Percentiles rank a stretch among this genome's conserved stretches.
Conservation (phyloP, 2,113 vertebrate species). For the Sprattus sprattus region DNA sequence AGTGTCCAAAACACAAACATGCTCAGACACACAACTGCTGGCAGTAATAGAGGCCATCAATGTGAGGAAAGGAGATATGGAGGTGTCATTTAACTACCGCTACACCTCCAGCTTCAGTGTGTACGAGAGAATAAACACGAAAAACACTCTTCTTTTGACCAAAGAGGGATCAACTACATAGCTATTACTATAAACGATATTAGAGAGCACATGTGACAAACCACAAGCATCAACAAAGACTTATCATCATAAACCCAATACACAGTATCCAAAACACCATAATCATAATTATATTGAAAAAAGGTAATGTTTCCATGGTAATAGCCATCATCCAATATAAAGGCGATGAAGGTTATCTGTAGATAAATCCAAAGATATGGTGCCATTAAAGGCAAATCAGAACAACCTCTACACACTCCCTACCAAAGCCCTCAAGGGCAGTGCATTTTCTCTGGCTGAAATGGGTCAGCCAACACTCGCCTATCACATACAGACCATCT, state of each 20-base stretch:
- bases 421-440: slow-evolving; percentile 43
- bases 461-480: slow-evolving; percentile 58
- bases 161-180: no score
- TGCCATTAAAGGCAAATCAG: slow-evolving; percentile 17
- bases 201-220: no score
- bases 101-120: background rate
- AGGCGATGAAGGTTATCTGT: background rate
- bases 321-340: background rate
- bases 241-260: no score
- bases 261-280: background rate
- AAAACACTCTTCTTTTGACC: no score
- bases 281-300: background rate
- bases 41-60: no score
- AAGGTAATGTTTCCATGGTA: background rate
- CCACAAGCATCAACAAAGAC: no score
- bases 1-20: slow-evolving; percentile 13
- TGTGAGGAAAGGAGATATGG: background rate
- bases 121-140: no score
- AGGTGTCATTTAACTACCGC: background rate
- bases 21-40: background rate
- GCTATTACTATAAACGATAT: no score
- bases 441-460: slow-evolving; percentile 52
- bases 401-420: slow-evolving; percentile 36
- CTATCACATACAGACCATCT: slow-evolving; percentile 39
- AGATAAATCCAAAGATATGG: slow-evolving; percentile 34